Evolutionary conservation across 2,113 vertebrate genomes (phyloP), one percentile per base, ranked within the genome.

Genomic region (Pachypanchax playfairii): DNA sequence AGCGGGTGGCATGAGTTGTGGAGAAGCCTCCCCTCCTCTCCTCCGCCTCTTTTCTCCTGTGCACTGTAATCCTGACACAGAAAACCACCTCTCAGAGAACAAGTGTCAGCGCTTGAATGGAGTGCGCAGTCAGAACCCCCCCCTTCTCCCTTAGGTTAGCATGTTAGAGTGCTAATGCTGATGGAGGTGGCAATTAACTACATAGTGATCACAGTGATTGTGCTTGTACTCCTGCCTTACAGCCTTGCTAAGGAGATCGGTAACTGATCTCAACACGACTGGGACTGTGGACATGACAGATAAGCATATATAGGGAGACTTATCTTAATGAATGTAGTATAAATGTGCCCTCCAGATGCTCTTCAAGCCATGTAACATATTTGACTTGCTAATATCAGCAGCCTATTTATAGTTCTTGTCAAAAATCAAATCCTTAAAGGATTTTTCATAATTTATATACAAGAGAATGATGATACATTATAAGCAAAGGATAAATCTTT

Each of bases 121-220:
- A 71, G 67, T 42, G 49, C 35, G 65, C 65, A 78, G 73, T 80
- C 60, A 8, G 21, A 48, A n/a, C 70, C 66, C 52, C 52, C 1
- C 21, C 21, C 44, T 28, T 20, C 54, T 57, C 70, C 62, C 75
- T 67, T 65, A 74, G 74, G 78, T 84, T 82, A 70, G 65, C 80
- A 82, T 75, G 79, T 75, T 78, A 28, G 54, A 67, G 76, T 60
- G 70, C 73, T 87, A 77, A 84, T 85, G 77, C 77, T 80, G 81
- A 87, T 84, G 67, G 82, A 82, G 70, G 80, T 75, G 80, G 84
- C 77, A 66, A 83, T 85, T 85, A 84, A 84, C 44, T 51, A 69
- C 60, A 66, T 73, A 77, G 57, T 77, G 82, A 87, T 83, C 78
- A 82, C 72, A 86, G 67, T 59, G 70, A 79, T 67, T 75, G 24